Evolutionary conservation across 1,140 invertebrate genomes (phyloP), one percentile per base, ranked within the genome.

Genomic region (Planococcus citri): DNA sequence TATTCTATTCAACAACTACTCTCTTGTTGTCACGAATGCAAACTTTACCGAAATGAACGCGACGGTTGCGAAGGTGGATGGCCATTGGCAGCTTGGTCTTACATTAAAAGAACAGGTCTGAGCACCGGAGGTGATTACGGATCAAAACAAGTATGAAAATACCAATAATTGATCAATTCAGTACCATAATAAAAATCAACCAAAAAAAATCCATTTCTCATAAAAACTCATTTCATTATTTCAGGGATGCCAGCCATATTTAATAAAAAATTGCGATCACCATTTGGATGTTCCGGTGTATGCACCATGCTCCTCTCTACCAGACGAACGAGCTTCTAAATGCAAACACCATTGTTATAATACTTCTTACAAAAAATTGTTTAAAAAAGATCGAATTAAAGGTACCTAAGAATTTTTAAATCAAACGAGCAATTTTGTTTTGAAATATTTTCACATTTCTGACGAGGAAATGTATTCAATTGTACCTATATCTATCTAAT

Each of bases 101-200:
- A 67, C 25, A 64, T 33, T 24, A 61, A 20, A 38, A 37, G 22
- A 38, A 4, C n/a, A 20, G 70, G 70, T 22, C 2, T 70, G 1
- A 27, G 22, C 14, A 70, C 70, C 10, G 70, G 70, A 6, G 70
- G 70, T 1, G 70, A 70, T 20, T 70, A 37, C 24, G 37, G 24
- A 20, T 64, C 57, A n/a, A 20, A 67, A 12, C 24, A 70, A 17
- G 70, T 70, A 60, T 29, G 85, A 86, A 21, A 21, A 6, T n/a
- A n/a, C n/a, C n/a, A n/a, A n/a, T n/a, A n/a, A n/a, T 68, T 25
- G n/a, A n/a, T n/a, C n/a, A n/a, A n/a, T n/a, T n/a, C 9, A 10
- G n/a, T n/a, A n/a, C n/a, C n/a, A 64, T 21, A n/a, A 9, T 9
- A 41, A 10, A 10, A 10, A 41, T 10, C n/a, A 41, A 10, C 9